Evolutionary conservation across 1,140 invertebrate species (phyloP).

Genomic region (Brachionus plicatilis): DNA sequence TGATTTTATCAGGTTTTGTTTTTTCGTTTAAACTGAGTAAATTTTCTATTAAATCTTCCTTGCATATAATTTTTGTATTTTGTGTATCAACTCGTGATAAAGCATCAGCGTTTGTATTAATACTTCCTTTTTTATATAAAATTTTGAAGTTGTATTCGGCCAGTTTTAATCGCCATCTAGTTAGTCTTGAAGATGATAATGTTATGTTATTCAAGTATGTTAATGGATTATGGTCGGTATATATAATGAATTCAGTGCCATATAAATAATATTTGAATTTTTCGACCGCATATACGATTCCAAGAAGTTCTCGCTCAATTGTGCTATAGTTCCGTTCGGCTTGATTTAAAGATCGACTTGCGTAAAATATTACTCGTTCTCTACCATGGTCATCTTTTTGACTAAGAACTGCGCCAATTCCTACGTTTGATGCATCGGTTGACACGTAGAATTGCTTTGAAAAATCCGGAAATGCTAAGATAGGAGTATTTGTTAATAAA

Average conservation of each 20-base stretch:
- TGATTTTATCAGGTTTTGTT: not conserved
- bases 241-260: too few relatives aligned
- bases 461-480: not conserved
- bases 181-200: not conserved
- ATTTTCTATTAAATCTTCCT: not conserved
- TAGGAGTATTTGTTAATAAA: not conserved
- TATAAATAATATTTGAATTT: too few relatives aligned
- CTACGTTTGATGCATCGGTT: slow-evolving; percentile 28
- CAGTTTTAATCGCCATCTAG: not conserved
- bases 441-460: not conserved
- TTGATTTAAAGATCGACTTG: slow-evolving; percentile 23
- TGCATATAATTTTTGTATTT: not conserved
- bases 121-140: too few relatives aligned
- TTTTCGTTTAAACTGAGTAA: not conserved
- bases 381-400: not conserved
- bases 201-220: not conserved
- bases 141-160: not conserved
- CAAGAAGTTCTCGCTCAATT: not conserved
- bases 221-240: not conserved
- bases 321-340: not conserved
- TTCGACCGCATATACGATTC: not conserved
- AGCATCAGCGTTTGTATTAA: too few relatives aligned
- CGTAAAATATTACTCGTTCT: not conserved
- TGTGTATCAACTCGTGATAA: not conserved
- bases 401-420: slow-evolving; percentile 20